A percentile compares a stretch with the other conserved stretches of the same genome.
Evolutionary conservation across 2,797 vertebrate genomes (phyloP).

Genomic region (Buphagus erythrorhynchus): DNA sequence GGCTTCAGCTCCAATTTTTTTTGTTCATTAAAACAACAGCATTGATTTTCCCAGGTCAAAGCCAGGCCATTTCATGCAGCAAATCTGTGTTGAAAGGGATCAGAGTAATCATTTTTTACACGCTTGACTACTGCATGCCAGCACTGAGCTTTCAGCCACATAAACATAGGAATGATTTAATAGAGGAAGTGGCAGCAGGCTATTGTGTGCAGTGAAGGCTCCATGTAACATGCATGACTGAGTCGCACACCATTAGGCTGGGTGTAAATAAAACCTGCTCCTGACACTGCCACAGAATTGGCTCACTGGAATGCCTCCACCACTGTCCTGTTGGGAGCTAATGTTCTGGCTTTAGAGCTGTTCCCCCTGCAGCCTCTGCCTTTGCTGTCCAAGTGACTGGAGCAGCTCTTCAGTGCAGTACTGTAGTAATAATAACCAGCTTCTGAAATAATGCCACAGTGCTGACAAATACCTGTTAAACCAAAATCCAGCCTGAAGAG

Average conservation of each 20-base stretch:
- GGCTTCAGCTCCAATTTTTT: slow-evolving; percentile 13
- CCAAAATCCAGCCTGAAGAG: neutral
- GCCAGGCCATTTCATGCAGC: slow-evolving; percentile 59
- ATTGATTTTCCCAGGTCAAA: slow-evolving; percentile 70
- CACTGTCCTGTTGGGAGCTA: neutral
- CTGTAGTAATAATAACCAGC: neutral
- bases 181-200: slow-evolving; percentile 67
- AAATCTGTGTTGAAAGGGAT: slow-evolving; percentile 65
- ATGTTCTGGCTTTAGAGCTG: neutral
- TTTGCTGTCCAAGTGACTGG: neutral
- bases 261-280: slow-evolving; percentile 62
- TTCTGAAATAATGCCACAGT: neutral
- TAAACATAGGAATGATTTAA: slow-evolving; percentile 69
- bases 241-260: slow-evolving; percentile 40
- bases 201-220: slow-evolving; percentile 63
- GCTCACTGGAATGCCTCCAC: slow-evolving; percentile 27
- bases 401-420: neutral
- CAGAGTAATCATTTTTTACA: slow-evolving; percentile 68
- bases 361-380: neutral
- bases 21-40: slow-evolving; percentile 63
- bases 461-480: neutral
- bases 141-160: slow-evolving; percentile 41
- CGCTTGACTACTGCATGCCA: slow-evolving; percentile 52
- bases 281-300: slow-evolving; percentile 15
- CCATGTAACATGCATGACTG: slow-evolving; percentile 68